A percentile compares a stretch with the other conserved stretches of the same genome.
Evolutionary conservation across 2,888 invertebrate species (phyloP).

Genomic region (Orchesella flavescens): DNA sequence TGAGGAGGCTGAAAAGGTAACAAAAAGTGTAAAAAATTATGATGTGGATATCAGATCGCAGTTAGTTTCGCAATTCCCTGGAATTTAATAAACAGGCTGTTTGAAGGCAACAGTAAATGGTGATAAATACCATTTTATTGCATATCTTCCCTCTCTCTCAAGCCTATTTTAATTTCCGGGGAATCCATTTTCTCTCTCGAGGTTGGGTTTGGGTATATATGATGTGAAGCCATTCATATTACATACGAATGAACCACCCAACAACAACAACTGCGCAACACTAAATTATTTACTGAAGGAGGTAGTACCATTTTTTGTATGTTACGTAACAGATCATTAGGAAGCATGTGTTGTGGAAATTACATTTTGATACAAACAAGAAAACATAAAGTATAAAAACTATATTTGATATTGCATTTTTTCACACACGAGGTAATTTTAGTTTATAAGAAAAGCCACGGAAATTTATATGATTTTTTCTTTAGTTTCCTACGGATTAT

Average conservation of each 20-base stretch:
- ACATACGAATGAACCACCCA: not conserved
- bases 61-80: not conserved
- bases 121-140: conserved; percentile 7
- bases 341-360: not conserved
- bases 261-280: not conserved
- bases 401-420: not conserved
- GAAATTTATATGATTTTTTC: no score
- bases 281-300: not conserved
- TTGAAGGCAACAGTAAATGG: not conserved
- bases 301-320: not conserved
- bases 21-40: not conserved
- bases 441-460: no score
- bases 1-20: not conserved
- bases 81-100: not conserved
- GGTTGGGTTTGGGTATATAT: no score
- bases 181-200: not conserved
- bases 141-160: not conserved
- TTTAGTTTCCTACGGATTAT: not conserved
- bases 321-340: not conserved
- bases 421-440: not conserved
- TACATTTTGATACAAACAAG: not conserved
- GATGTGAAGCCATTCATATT: not conserved
- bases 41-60: conserved; percentile 10
- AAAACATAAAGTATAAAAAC: not conserved
- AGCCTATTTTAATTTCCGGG: conserved; percentile 16